Base-by-base conservation (phyloP, 2,888 invertebrate species). In the Myopa testacea region DNA sequence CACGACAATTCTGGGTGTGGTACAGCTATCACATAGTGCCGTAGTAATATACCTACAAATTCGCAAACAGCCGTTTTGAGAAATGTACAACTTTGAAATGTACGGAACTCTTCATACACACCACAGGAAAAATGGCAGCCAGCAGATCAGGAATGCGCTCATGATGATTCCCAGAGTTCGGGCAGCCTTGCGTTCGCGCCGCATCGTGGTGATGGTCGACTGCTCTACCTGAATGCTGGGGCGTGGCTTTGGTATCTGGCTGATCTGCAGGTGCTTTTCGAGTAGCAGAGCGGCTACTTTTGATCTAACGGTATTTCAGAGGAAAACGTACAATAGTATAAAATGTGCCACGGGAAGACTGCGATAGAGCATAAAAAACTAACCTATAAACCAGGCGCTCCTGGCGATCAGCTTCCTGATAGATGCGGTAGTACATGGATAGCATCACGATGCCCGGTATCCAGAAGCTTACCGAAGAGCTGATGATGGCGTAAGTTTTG, bases 41-140 rank as follows among this genome's bases (percentile, higher is more conserved):
- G 95, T 94, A 87, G 94, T 95, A 85, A 95, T 91, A 89, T 96
- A 96, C 97, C 97, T 97, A 88, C 82, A 89, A 89, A 12, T 45
- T n/a, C 6, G 12, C 26, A 70, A 34, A 55, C 8, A 55, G 14
- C 3, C 12, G 19, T 19, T 38, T 68, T 60, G 60, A 60, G 45
- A 6, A 3, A 60, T 55, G 55, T 55, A 60, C 5, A 60, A 19
- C 8, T 60, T 19, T 10, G 16, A 6, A 1, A 19, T 60, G 12
- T 58, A 5, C n/a, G 12, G 16, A n/a, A n/a, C 5, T 58, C 5
- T 58, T 58, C 14, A 65, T 37, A 85, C 92, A 91, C 89, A 95
- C 97, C 98, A 98, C 78, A 96, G 91, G 89, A 98, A 98, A 91
- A 98, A 98, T 6, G 98, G 98, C 81, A 97, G 91, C 97, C 98